Conservation (phyloP, 2,113 vertebrate genomes). For the Charadrius vociferus region DNA sequence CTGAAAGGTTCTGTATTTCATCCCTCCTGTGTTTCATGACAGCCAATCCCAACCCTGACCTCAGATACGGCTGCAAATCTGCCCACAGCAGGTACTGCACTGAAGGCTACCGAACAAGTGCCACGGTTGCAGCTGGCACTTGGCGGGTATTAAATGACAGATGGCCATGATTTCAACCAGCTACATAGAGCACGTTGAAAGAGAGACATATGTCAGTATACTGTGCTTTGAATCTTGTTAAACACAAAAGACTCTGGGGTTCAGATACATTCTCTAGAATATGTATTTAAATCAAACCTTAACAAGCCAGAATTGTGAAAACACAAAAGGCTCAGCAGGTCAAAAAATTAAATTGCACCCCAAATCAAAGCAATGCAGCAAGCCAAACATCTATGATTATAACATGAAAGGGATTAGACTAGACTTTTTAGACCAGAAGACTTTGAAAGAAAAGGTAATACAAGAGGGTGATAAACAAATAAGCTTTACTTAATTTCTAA, state of each 20-base stretch:
- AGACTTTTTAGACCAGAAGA: background rate
- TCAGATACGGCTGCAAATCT: background rate
- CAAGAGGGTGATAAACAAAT: background rate
- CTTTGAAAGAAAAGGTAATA: background rate
- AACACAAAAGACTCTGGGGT: background rate
- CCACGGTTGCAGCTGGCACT: background rate
- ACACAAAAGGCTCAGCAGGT: background rate
- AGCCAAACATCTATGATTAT: background rate
- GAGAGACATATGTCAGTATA: background rate
- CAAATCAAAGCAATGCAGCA: background rate
- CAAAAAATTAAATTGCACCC: background rate
- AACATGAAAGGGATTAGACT: background rate
- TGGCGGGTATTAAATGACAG: conserved; percentile 33
- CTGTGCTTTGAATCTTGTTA: background rate
- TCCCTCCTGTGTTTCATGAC: background rate
- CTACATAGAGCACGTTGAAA: background rate
- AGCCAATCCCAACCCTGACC: background rate
- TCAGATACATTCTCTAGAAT: background rate
- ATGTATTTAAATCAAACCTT: background rate
- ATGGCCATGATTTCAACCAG: conserved; percentile 33
- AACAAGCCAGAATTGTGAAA: background rate
- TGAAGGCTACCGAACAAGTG: background rate
- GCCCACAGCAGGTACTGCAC: background rate
- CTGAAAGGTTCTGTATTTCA: background rate
- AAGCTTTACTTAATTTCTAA: background rate